A percentile compares a stretch with the other conserved stretches of the same genome.
These are phyloP conservation scores for Mactromeris polynyma DNA, from an alignment of 2,888 invertebrate genomes.

Conservation along the genomic window DNA sequence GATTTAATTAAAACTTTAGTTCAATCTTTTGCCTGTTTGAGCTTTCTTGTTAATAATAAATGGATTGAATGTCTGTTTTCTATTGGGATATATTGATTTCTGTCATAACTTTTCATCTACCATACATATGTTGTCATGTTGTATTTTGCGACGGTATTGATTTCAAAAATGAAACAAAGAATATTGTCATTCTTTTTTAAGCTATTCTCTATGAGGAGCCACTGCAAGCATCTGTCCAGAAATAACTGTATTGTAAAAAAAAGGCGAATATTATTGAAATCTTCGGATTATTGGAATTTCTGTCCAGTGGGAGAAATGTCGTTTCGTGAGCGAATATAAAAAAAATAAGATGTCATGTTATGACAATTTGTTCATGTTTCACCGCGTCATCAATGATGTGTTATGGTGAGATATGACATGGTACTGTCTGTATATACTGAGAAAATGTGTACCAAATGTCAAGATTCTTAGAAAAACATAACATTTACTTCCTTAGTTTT, in stretches of 20 bases:
- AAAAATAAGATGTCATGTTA: background rate
- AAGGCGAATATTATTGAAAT: background rate
- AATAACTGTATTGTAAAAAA: background rate
- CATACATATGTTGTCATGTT: background rate
- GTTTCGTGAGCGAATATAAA: background rate
- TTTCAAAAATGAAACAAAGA: background rate
- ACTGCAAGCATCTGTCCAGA: background rate
- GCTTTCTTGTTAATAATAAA: background rate
- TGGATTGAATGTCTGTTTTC: background rate
- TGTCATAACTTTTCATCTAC: background rate
- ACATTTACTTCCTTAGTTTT: too few relatives aligned
- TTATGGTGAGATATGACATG: background rate
- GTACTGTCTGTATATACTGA: background rate
- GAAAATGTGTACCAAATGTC: background rate
- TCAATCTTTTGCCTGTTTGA: background rate
- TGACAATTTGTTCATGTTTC: background rate
- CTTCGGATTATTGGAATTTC: background rate
- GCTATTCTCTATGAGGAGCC: background rate
- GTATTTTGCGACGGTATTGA: background rate
- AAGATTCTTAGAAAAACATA: background rate
- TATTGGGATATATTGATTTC: background rate
- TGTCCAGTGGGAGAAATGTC: background rate
- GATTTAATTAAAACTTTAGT: background rate
- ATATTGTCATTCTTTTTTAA: constrained; percentile 2
- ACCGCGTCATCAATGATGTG: background rate